These are phyloP conservation scores for Abrostola triplasia DNA, from an alignment of 2,888 invertebrate species.

Conservation along the genomic window DNA sequence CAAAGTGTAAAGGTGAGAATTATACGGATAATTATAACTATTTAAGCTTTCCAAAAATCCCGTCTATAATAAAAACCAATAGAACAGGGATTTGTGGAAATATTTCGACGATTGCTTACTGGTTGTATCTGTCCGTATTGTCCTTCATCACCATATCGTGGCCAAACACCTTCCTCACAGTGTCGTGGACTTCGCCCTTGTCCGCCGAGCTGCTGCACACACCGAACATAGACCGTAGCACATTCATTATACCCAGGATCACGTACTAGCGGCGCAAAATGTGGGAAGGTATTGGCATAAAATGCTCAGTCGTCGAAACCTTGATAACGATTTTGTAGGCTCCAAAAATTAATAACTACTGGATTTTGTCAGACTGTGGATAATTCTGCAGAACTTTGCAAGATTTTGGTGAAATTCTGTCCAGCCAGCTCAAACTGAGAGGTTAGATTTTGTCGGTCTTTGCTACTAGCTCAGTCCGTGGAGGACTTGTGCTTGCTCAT, in stretches of 20 bases:
- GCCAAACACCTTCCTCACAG: conserved; percentile 76
- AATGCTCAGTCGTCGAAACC: no score
- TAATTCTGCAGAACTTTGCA: neutral
- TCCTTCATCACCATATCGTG: conserved; percentile 83
- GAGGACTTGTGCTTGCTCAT: conserved; percentile 5
- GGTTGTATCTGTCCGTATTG: conserved; percentile 75
- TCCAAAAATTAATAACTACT: neutral
- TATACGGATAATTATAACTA: no score
- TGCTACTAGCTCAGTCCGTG: conserved; percentile 1
- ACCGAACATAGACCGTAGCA: conserved; percentile 82
- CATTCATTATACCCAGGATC: conserved; percentile 75
- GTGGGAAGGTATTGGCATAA: neutral
- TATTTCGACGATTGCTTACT: conserved; percentile 62
- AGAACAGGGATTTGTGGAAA: no score
- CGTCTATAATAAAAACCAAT: no score
- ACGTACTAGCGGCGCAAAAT: neutral
- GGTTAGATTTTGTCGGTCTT: neutral
- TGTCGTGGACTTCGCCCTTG: conserved; percentile 81
- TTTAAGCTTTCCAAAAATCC: no score
- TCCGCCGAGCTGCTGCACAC: conserved; percentile 81
- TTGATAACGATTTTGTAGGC: no score
- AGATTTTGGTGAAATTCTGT: neutral
- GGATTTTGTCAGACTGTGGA: neutral
- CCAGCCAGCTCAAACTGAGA: neutral
- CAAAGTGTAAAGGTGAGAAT: no score